Evolutionary conservation across 2,113 vertebrate species (phyloP).

Genomic region (Psilopsiagon aymara): DNA sequence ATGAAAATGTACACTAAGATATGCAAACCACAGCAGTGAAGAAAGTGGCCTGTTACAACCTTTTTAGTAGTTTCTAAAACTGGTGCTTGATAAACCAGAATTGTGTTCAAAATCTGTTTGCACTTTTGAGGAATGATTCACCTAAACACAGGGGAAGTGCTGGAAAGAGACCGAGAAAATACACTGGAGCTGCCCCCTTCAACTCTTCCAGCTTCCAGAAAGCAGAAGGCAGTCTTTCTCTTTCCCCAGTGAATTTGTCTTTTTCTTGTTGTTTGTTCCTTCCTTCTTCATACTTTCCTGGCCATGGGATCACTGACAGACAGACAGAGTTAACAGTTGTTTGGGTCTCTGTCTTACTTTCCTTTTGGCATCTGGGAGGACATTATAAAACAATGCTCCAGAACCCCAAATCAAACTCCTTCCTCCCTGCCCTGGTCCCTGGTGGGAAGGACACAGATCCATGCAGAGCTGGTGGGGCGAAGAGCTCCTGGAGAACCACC

Average conservation of each 20-base stretch:
- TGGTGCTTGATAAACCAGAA: background rate
- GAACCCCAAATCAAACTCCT: background rate
- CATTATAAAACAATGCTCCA: background rate
- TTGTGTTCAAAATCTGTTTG: background rate
- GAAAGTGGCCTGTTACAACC: background rate
- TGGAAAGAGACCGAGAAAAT: background rate
- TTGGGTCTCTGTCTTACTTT: rapidly evolving
- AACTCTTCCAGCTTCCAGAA: background rate
- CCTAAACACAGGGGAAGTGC: background rate
- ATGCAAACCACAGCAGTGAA: background rate
- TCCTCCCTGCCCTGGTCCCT: background rate
- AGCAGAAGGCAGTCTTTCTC: background rate
- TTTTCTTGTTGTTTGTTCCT: background rate
- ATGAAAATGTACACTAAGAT: rapidly evolving
- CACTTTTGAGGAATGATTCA: background rate
- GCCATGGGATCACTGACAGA: background rate
- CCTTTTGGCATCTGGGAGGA: background rate
- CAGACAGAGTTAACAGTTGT: background rate
- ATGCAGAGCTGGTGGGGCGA: rapidly evolving
- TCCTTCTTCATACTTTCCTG: background rate
- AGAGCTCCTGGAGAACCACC: background rate
- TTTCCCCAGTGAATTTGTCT: background rate
- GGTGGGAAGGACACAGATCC: rapidly evolving
- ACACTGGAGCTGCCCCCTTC: background rate
- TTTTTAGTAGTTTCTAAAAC: background rate